Evolutionary conservation across 1,140 invertebrate species (phyloP), one percentile per base, ranked within the genome.

Genomic region (Caenorhabditis latens): DNA sequence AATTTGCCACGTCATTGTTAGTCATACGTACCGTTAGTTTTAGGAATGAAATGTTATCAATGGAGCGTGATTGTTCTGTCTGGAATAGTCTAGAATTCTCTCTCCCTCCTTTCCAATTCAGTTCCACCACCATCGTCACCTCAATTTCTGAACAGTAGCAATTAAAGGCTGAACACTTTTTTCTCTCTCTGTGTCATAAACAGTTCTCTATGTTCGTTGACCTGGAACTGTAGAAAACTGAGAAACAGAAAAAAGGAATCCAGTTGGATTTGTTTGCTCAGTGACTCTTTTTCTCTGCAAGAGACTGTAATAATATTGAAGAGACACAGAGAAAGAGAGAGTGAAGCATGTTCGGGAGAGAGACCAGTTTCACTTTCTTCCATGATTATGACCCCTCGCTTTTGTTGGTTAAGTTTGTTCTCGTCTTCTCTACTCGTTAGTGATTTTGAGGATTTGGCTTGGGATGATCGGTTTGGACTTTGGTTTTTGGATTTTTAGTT

Each of bases 191-290:
- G 57, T 58, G 57, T 58, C 57, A 16, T 58, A n/a, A n/a, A n/a
- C 57, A n/a, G 14, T 58, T 58, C 21, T 21, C 57, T 53, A 32
- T 32, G 32, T 32, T 32, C 32, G 32, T 32, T 32, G 32, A 53
- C 50, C 50, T 53, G 50, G 50, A 53, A 53, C 5, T 53, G 11
- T 16, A 14, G 16, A 53, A 16, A 53, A 53, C 50, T 3, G 16
- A 16, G 19, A 21, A 58, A 58, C 8, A 58, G 57, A 46, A 75
- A 46, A n/a, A 48, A 16, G 24, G 19, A n/a, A 19, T 46, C 42
- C 67, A 75, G 42, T 46, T 75, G 43, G 67, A 46, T 46, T 75
- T 75, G 67, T 75, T 75, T 75, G 67, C 67, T 75, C 67, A 75
- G 67, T 75, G 67, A 75, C 67, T 75, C 67, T 75, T n/a, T 75